Percentiles rank a stretch among this genome's conserved stretches.
Conservation (phyloP, 1,140 invertebrate genomes). For the Hypothenemus hampei region DNA sequence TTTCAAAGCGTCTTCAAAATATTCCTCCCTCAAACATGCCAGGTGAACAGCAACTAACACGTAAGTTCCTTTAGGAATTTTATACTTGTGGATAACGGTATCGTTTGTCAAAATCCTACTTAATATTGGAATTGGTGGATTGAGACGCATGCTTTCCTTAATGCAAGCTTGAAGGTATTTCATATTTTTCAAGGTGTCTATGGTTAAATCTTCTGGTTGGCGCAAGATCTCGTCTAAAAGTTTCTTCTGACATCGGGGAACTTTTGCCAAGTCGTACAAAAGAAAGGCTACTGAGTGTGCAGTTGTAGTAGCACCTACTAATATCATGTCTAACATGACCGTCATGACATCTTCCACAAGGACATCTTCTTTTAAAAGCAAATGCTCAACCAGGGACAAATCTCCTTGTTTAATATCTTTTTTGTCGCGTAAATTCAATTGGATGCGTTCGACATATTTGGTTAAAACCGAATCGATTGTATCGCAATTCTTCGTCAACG, state of each 20-base stretch:
- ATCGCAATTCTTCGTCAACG: constrained; percentile 48
- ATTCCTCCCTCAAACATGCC: constrained; percentile 58
- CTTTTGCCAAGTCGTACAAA: constrained; percentile 56
- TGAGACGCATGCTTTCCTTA: constrained; percentile 60
- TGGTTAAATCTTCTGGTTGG: constrained; percentile 41
- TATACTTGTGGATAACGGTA: constrained; percentile 56
- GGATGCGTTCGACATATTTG: constrained; percentile 35
- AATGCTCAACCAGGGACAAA: constrained; percentile 44
- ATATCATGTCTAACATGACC: constrained; percentile 58
- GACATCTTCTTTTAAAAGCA: constrained; percentile 52
- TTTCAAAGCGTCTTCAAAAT: constrained; percentile 63
- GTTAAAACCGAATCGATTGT: constrained; percentile 33
- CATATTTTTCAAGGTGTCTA: constrained; percentile 47
- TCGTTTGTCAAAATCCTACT: constrained; percentile 60
- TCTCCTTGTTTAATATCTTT: constrained; percentile 31
- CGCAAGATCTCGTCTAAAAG: constrained; percentile 54
- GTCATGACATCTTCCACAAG: constrained; percentile 56
- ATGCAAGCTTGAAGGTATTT: constrained; percentile 62
- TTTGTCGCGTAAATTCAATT: constrained; percentile 31
- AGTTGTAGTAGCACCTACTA: constrained; percentile 51
- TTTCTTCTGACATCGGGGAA: constrained; percentile 55
- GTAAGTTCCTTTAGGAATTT: constrained; percentile 58
- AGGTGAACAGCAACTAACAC: constrained; percentile 68
- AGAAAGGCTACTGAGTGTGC: constrained; percentile 54
- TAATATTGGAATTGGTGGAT: constrained; percentile 57